Evolutionary conservation across 2,113 vertebrate species (phyloP).

Genomic region (Ciconia maguari): DNA sequence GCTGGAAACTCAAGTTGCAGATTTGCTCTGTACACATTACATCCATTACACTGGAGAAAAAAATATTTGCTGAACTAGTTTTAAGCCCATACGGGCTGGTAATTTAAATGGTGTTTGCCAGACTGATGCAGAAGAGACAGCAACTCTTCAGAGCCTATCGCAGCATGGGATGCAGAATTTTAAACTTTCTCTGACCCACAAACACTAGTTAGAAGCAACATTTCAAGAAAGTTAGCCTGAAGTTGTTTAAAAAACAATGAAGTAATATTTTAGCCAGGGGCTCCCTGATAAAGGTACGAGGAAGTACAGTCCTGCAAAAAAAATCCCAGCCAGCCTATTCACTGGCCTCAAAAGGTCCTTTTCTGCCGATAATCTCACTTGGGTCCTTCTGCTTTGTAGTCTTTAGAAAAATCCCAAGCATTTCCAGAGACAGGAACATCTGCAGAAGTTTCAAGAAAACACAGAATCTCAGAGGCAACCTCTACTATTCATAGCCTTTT

Average conservation of each 20-base stretch:
- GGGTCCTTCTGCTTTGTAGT: not conserved
- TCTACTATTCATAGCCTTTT: not conserved
- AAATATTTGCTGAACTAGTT: constrained; percentile 25
- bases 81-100: not conserved
- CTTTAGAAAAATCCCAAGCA: constrained; percentile 13
- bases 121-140: not conserved
- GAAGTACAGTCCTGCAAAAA: not conserved
- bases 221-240: not conserved
- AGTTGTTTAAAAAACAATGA: not conserved
- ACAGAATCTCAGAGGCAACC: not conserved
- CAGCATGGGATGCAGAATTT: not conserved
- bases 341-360: not conserved
- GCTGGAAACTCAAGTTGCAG: not conserved
- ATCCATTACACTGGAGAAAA: not conserved
- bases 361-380: not conserved
- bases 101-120: not conserved
- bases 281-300: not conserved
- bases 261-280: not conserved
- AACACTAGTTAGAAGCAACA: not conserved
- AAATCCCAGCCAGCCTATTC: not conserved
- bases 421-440: constrained; percentile 9
- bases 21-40: not conserved
- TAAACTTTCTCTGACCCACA: not conserved
- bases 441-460: constrained; percentile 21
- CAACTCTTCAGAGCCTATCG: not conserved